These are phyloP conservation scores for Darwinula stevensoni DNA, from an alignment of 2,888 invertebrate species.

Conservation along the genomic window DNA sequence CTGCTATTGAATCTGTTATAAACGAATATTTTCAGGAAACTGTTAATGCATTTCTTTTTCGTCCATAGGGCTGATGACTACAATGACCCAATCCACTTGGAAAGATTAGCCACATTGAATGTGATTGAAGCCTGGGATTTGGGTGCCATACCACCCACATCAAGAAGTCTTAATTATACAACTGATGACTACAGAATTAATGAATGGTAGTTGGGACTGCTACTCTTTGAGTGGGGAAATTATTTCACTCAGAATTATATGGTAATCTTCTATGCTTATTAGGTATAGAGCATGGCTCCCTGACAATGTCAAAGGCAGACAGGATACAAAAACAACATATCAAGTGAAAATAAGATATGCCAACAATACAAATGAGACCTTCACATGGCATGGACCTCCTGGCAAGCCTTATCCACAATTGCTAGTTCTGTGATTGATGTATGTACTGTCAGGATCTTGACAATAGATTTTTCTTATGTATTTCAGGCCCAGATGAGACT, in stretches of 20 bases:
- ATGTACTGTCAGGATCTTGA: conserved; percentile 5
- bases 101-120: conserved; percentile 76
- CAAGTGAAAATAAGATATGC: conserved; percentile 25
- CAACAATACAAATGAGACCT: conserved; percentile 83
- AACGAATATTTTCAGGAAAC: no score
- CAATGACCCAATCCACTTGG: conserved; percentile 79
- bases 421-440: conserved; percentile 1
- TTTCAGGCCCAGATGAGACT: conserved; percentile 42
- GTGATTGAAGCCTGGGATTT: conserved; percentile 63
- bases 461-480: conserved; percentile 9
- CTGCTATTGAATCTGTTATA: no score
- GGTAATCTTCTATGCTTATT: no score
- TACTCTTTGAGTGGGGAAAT: conserved; percentile 3
- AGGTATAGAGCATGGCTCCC: conserved; percentile 38
- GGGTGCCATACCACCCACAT: conserved; percentile 49
- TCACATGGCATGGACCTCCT: conserved; percentile 75
- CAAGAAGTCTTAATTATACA: conserved; percentile 58
- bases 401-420: no score
- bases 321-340: conserved; percentile 73
- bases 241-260: not conserved
- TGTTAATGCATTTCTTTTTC: no score
- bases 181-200: conserved; percentile 67
- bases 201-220: conserved; percentile 33
- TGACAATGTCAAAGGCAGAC: conserved; percentile 39
- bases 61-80: conserved; percentile 62